Conservation (phyloP, 2,888 invertebrate genomes). For the Polia nebulosa region DNA sequence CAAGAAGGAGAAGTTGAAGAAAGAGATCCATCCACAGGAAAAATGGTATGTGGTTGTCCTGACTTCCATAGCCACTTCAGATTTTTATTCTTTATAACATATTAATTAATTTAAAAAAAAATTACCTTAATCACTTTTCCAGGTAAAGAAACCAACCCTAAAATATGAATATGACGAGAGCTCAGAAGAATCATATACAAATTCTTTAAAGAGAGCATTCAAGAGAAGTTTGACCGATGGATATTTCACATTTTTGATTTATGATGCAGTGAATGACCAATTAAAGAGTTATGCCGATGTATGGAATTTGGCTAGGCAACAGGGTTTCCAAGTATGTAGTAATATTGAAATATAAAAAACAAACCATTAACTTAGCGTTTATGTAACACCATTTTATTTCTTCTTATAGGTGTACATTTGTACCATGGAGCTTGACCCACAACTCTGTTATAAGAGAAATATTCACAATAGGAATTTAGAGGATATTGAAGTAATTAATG, state of each 20-base stretch:
- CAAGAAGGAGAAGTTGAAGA: conserved; percentile 95
- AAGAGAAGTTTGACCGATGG: conserved; percentile 97
- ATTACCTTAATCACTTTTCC: conserved; percentile 68
- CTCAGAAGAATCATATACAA: conserved; percentile 95
- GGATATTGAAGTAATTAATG: conserved; percentile 94
- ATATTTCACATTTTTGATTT: conserved; percentile 97
- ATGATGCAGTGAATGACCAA: conserved; percentile 97
- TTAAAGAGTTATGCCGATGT: conserved; percentile 96
- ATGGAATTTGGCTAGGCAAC: conserved; percentile 96
- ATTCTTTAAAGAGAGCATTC: conserved; percentile 96
- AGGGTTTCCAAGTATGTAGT: conserved; percentile 94
- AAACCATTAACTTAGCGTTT: not conserved
- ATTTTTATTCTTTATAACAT: not conserved
- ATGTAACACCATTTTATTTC: conserved; percentile 23
- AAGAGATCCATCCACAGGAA: conserved; percentile 93
- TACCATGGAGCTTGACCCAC: conserved; percentile 96
- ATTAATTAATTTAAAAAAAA: not conserved
- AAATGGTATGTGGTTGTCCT: conserved; percentile 88
- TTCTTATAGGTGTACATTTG: conserved; percentile 95
- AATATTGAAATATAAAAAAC: conserved; percentile 16
- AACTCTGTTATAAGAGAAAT: conserved; percentile 95
- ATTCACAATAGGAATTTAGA: conserved; percentile 95
- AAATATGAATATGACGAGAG: conserved; percentile 97
- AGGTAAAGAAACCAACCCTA: conserved; percentile 92
- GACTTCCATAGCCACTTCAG: not conserved